phyloP scores from a whole-genome alignment of 2,113 vertebrate species.

The Anolis sagrei region DNA sequence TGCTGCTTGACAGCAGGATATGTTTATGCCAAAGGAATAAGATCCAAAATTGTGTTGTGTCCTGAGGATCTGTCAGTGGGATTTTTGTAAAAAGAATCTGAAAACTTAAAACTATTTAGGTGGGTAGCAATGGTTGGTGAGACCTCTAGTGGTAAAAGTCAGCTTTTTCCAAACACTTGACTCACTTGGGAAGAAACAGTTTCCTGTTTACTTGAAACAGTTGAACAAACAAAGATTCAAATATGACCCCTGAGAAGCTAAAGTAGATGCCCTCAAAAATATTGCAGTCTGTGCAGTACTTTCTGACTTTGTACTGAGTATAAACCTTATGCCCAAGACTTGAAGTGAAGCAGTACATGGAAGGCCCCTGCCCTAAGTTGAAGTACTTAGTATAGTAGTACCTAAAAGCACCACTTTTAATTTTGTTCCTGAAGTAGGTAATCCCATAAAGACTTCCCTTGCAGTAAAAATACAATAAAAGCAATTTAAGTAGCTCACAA shows the following conservation, averaged over 20 bases:
- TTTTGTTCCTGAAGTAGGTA: too few relatives aligned
- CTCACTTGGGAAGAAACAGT: not conserved
- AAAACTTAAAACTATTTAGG: not conserved
- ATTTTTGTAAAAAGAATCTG: not conserved
- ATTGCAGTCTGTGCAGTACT: not conserved
- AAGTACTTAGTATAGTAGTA: too few relatives aligned
- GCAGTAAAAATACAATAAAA: too few relatives aligned
- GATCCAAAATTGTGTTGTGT: not conserved
- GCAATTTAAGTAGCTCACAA: too few relatives aligned
- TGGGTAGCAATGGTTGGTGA: not conserved
- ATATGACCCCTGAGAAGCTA: not conserved
- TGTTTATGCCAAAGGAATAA: fast-evolving
- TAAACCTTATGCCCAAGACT: not conserved
- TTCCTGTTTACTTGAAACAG: not conserved
- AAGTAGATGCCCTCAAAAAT: not conserved
- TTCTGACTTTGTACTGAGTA: not conserved
- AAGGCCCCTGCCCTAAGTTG: too few relatives aligned
- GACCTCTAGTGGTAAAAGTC: conserved; percentile 13
- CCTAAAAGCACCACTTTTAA: too few relatives aligned
- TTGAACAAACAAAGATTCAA: conserved; percentile 1
- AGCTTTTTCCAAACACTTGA: not conserved
- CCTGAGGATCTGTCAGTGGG: not conserved
- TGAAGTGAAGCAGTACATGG: not conserved
- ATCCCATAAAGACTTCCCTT: too few relatives aligned
- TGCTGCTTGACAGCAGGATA: fast-evolving